These are phyloP conservation scores for Narcine bancroftii DNA, from an alignment of 2,113 vertebrate species.

Conservation along the genomic window DNA sequence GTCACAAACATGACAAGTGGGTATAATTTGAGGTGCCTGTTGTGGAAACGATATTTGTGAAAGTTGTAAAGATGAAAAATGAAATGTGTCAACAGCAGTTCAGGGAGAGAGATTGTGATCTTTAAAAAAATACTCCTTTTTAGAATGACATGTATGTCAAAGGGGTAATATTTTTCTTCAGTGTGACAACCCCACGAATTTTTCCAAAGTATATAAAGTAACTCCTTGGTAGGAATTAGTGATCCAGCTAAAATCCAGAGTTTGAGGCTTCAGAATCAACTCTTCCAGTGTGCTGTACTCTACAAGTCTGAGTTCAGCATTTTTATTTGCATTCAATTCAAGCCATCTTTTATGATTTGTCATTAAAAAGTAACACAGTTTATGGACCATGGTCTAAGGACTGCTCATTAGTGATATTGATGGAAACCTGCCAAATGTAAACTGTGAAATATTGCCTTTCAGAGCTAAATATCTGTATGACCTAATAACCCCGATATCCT, in stretches of 20 bases:
- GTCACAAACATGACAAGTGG: slow-evolving; percentile 13
- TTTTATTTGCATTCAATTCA: neutral
- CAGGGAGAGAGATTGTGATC: neutral
- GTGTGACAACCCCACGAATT: neutral
- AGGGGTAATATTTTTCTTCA: neutral
- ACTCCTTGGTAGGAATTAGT: neutral
- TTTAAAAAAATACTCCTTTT: neutral
- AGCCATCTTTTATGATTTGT: neutral
- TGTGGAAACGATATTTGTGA: neutral
- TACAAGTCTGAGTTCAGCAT: neutral
- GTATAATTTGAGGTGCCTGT: slow-evolving; percentile 14
- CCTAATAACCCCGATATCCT: neutral
- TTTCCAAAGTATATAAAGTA: neutral
- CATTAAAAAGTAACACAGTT: neutral
- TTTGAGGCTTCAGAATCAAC: neutral
- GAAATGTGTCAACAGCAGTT: neutral
- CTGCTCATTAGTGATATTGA: neutral
- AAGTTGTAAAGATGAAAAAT: slow-evolving; percentile 19
- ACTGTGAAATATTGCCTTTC: neutral
- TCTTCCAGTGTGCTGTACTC: neutral
- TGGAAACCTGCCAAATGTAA: neutral
- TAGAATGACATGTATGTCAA: neutral
- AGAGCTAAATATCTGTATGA: neutral
- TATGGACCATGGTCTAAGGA: neutral
- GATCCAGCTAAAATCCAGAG: neutral